These are phyloP conservation scores for Syrphus vitripennis DNA, from an alignment of 2,888 invertebrate species.

Conservation along the genomic window DNA sequence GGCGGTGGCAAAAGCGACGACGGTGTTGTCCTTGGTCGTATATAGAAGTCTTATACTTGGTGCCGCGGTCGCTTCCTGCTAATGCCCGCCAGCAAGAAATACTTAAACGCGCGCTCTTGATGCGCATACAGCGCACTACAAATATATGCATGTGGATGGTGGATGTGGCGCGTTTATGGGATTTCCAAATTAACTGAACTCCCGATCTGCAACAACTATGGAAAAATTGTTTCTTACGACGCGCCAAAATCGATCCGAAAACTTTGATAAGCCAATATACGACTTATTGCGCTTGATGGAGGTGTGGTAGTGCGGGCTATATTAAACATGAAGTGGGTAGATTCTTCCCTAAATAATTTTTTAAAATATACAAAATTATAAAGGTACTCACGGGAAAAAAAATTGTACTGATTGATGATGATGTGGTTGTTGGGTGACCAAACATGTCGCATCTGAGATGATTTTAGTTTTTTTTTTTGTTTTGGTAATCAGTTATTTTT, in stretches of 20 bases:
- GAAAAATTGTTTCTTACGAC: conserved; percentile 71
- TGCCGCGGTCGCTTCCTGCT: conserved; percentile 55
- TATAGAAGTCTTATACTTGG: conserved; percentile 39
- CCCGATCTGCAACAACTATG: conserved; percentile 66
- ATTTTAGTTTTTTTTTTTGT: neutral
- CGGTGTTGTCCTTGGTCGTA: conserved; percentile 65
- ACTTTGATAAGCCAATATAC: conserved; percentile 60
- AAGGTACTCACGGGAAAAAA: neutral
- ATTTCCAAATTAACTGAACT: conserved; percentile 47
- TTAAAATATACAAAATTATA: conserved; percentile 13
- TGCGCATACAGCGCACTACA: neutral
- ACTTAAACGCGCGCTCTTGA: conserved; percentile 38
- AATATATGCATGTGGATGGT: too few relatives aligned
- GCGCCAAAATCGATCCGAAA: conserved; percentile 71
- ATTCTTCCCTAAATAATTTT: conserved; percentile 49
- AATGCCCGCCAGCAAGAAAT: conserved; percentile 53
- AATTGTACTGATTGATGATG: conserved; percentile 63
- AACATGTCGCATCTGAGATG: conserved; percentile 55
- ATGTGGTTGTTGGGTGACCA: conserved; percentile 66
- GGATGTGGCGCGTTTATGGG: conserved; percentile 54
- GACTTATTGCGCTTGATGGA: conserved; percentile 57
- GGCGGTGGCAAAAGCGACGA: conserved; percentile 64
- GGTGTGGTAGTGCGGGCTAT: conserved; percentile 42
- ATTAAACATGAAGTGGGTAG: conserved; percentile 62
- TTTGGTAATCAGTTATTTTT: too few relatives aligned